A percentile compares a stretch with the other conserved stretches of the same genome.
Evolutionary conservation across 2,113 vertebrate species (phyloP).

Genomic region (Platanista minor): DNA sequence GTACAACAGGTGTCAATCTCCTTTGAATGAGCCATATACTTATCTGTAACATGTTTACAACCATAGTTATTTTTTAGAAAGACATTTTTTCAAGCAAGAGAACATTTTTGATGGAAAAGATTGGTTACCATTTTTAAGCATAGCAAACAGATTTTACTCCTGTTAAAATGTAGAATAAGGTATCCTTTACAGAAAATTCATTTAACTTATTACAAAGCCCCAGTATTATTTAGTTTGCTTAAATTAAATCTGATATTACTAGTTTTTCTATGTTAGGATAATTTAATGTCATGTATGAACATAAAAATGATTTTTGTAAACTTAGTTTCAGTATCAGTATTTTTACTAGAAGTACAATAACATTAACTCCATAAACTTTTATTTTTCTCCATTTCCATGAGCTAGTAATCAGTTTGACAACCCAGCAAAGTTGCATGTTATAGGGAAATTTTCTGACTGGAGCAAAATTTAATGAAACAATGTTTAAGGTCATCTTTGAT

Average conservation of each 20-base stretch:
- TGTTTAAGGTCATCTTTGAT: conserved; percentile 22
- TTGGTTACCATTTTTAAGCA: neutral
- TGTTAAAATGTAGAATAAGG: neutral
- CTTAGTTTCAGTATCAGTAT: conserved; percentile 24
- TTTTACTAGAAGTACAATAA: neutral
- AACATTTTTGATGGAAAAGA: neutral
- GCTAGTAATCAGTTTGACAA: neutral
- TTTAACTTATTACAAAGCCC: neutral
- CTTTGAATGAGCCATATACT: neutral
- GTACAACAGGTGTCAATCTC: neutral
- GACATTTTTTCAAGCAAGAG: neutral
- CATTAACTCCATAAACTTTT: neutral
- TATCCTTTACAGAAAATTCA: neutral
- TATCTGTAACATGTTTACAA: neutral
- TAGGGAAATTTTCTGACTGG: neutral
- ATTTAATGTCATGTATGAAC: neutral
- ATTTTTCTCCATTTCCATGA: neutral
- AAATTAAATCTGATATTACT: conserved; percentile 18
- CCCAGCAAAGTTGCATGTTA: neutral
- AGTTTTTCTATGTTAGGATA: neutral
- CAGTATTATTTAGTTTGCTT: conserved; percentile 17
- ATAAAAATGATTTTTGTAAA: neutral
- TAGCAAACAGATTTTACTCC: neutral
- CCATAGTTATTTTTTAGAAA: conserved; percentile 19
- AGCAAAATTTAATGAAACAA: conserved; percentile 13